Percentiles rank a stretch among this genome's conserved stretches.
Conservation (phyloP, 2,888 invertebrate species). For the Drosophila fulvimacula region DNA sequence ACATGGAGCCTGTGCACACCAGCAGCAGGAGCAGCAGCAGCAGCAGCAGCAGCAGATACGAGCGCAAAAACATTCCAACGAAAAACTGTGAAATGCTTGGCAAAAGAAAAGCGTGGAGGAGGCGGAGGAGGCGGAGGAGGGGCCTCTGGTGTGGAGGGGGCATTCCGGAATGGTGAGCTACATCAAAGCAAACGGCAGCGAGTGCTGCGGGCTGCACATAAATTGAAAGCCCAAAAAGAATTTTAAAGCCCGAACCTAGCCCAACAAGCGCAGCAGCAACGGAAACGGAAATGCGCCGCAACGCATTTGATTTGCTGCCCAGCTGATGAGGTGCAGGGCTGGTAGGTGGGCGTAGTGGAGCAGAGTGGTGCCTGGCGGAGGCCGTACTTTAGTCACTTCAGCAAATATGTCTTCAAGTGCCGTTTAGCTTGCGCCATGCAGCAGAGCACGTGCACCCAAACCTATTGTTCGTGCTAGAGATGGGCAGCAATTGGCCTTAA, state of each 20-base stretch:
- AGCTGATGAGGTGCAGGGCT: slow-evolving; percentile 19
- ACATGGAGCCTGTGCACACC: slow-evolving; percentile 45
- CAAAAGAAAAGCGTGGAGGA: slow-evolving; percentile 13
- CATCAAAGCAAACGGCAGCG: slow-evolving; percentile 73
- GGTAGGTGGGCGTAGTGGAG: background rate
- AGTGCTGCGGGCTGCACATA: slow-evolving; percentile 72
- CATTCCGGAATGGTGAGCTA: slow-evolving; percentile 24
- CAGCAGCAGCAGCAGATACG: slow-evolving; percentile 26
- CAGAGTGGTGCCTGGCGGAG: background rate
- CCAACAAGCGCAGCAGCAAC: slow-evolving; percentile 50
- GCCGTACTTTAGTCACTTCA: slow-evolving; percentile 66
- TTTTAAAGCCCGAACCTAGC: slow-evolving; percentile 52
- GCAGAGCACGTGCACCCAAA: background rate
- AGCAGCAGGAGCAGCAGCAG: slow-evolving; percentile 26
- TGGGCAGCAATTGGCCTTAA: background rate
- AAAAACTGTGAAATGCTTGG: slow-evolving; percentile 28
- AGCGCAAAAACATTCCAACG: slow-evolving; percentile 33
- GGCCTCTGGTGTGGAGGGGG: background rate
- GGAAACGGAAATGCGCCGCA: slow-evolving; percentile 54
- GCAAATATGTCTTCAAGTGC: slow-evolving; percentile 70
- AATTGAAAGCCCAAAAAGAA: slow-evolving; percentile 55
- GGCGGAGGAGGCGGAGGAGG: background rate
- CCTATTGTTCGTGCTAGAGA: background rate
- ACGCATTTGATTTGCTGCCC: slow-evolving; percentile 73
- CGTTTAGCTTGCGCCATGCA: slow-evolving; percentile 29